Conservation (phyloP, 2,113 vertebrate species). For the Takifugu bimaculatus region DNA sequence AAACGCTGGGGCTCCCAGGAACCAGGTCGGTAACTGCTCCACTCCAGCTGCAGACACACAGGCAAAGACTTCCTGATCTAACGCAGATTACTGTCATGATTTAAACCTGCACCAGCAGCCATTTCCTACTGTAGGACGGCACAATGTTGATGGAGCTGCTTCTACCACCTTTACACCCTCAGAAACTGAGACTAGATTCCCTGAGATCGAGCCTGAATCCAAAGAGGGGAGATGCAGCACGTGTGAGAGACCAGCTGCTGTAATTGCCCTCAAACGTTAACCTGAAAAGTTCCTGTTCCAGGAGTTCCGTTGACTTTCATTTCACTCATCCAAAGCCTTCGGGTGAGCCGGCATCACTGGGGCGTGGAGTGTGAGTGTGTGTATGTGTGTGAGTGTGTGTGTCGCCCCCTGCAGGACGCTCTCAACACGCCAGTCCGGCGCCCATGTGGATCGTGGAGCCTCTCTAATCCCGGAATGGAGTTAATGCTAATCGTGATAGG, state of each 20-base stretch:
- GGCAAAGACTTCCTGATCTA: slow-evolving; percentile 30
- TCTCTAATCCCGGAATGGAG: slow-evolving; percentile 57
- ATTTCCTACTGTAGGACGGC: slow-evolving; percentile 39
- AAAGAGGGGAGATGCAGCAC: too few species aligned
- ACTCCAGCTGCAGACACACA: slow-evolving; percentile 15
- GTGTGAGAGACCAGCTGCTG: too few species aligned
- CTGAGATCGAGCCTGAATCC: too few species aligned
- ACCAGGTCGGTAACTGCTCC: slow-evolving; percentile 51
- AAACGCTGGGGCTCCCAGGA: slow-evolving; percentile 27
- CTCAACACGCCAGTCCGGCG: background rate
- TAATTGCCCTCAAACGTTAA: too few species aligned
- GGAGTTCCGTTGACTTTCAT: too few species aligned
- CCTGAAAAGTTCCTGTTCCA: too few species aligned
- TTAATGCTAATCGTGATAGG: slow-evolving; percentile 88
- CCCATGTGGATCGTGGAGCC: background rate
- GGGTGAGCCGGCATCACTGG: too few species aligned
- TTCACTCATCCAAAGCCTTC: too few species aligned
- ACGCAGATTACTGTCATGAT: slow-evolving; percentile 4
- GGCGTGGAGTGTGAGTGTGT: too few species aligned
- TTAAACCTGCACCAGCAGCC: slow-evolving; percentile 9
- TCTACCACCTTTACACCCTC: too few species aligned
- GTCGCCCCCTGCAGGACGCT: slow-evolving; percentile 50
- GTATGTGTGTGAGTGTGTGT: slow-evolving; percentile 11
- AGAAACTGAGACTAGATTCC: too few species aligned
- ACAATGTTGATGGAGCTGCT: background rate